These are phyloP conservation scores for Hedya salicella DNA, from an alignment of 2,888 invertebrate genomes.

Conservation along the genomic window DNA sequence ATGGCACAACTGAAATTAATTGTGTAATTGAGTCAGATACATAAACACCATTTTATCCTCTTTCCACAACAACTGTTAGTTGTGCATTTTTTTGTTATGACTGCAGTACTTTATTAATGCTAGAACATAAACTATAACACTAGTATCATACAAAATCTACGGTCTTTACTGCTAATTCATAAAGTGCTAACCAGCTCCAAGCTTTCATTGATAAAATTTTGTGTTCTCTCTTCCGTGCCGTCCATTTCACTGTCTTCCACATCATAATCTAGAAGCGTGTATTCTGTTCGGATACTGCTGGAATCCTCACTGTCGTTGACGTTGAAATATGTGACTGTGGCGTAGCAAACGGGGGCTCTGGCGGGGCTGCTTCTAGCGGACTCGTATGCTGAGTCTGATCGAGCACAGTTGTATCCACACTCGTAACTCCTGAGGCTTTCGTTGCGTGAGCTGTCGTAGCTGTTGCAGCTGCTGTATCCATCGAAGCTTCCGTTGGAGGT, in stretches of 20 bases:
- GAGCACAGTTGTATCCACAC: slow-evolving; percentile 57
- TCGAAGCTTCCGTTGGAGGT: slow-evolving; percentile 62
- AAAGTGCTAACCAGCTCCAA: slow-evolving; percentile 76
- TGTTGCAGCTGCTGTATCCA: slow-evolving; percentile 73
- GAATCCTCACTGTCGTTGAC: slow-evolving; percentile 78
- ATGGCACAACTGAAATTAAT: too few relatives aligned
- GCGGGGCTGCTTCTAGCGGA: slow-evolving; percentile 74
- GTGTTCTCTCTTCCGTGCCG: slow-evolving; percentile 66
- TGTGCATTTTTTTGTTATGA: too few relatives aligned
- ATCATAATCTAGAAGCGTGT: slow-evolving; percentile 73
- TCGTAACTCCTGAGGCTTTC: slow-evolving; percentile 67
- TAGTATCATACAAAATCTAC: slow-evolving; percentile 37
- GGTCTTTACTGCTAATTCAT: slow-evolving; percentile 57
- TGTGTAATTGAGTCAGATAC: too few relatives aligned
- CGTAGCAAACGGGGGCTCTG: slow-evolving; percentile 69
- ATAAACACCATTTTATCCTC: too few relatives aligned
- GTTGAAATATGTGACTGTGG: slow-evolving; percentile 77
- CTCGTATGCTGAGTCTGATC: slow-evolving; percentile 78
- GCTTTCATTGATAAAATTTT: slow-evolving; percentile 79
- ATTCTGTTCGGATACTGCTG: slow-evolving; percentile 78
- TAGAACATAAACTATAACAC: slow-evolving; percentile 13
- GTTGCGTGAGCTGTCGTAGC: slow-evolving; percentile 68
- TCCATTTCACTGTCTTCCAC: slow-evolving; percentile 59
- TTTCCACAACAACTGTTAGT: too few relatives aligned
- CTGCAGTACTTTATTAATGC: not conserved